phyloP scores from a whole-genome alignment of 2,888 invertebrate genomes.

The Cerastis leucographa region DNA sequence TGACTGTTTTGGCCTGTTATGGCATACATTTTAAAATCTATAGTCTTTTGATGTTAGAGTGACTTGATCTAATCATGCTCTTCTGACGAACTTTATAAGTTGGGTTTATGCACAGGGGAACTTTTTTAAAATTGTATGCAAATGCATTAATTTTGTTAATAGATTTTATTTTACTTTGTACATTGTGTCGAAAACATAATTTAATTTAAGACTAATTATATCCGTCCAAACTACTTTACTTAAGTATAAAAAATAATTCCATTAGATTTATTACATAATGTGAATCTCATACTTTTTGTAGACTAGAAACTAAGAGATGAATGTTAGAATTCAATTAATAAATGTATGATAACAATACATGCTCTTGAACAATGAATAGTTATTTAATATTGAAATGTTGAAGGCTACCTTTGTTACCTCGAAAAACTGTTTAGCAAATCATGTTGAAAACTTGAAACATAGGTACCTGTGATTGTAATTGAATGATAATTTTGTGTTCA shows the following conservation, averaged over 20 bases:
- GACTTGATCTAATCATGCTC: conserved; percentile 6
- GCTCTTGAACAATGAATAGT: conserved; percentile 23
- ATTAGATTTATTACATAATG: conserved; percentile 30
- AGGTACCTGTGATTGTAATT: conserved; percentile 26
- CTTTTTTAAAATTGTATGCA: not conserved
- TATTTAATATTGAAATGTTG: conserved; percentile 33
- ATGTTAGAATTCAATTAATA: conserved; percentile 40
- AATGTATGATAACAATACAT: conserved; percentile 43
- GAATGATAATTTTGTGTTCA: conserved; percentile 44
- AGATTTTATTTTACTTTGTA: conserved; percentile 12
- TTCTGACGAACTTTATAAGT: not conserved
- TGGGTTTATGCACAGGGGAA: not conserved
- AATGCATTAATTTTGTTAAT: not conserved
- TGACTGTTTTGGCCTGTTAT: not conserved
- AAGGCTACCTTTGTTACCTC: conserved; percentile 41
- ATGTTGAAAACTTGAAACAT: conserved; percentile 13
- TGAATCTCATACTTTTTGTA: conserved; percentile 64
- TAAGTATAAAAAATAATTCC: conserved; percentile 15
- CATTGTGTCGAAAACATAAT: conserved; percentile 28
- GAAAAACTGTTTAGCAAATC: conserved; percentile 32
- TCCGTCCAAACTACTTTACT: conserved; percentile 61
- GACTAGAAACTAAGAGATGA: conserved; percentile 26
- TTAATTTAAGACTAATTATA: conserved; percentile 39
- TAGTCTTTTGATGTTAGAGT: not conserved
- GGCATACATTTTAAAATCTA: not conserved